These are phyloP conservation scores for Clupea harengus DNA, from an alignment of 2,113 vertebrate species.

Conservation along the genomic window DNA sequence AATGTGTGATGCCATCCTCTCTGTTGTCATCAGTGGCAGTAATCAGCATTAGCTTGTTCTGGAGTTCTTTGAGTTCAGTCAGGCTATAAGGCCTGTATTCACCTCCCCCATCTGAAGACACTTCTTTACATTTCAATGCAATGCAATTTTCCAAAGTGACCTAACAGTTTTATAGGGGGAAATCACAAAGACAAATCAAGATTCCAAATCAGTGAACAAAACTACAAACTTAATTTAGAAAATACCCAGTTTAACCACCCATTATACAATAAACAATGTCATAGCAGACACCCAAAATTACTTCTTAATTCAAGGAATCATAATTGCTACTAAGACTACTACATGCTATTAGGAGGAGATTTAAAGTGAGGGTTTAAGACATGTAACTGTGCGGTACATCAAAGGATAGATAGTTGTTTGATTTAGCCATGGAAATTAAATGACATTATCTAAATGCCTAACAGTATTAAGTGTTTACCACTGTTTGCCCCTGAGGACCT, in stretches of 20 bases:
- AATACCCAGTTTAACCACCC: too few species aligned
- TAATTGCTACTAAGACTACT: too few species aligned
- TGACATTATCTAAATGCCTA: too few species aligned
- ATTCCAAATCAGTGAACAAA: background rate
- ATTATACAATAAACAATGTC: background rate
- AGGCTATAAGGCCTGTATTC: conserved; percentile 54
- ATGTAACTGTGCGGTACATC: too few species aligned
- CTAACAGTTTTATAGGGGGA: conserved; percentile 2
- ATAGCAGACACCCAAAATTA: background rate
- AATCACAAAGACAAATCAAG: background rate
- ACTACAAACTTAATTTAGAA: too few species aligned
- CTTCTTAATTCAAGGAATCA: too few species aligned
- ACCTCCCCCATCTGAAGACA: background rate
- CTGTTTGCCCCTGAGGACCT: conserved; percentile 50
- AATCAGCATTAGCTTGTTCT: conserved; percentile 86
- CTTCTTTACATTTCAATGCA: conserved; percentile 29
- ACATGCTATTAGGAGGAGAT: too few species aligned
- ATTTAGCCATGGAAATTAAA: background rate
- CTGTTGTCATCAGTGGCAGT: conserved; percentile 73
- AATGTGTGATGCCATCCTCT: conserved; percentile 69
- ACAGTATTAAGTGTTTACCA: conserved; percentile 20
- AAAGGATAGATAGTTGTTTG: too few species aligned
- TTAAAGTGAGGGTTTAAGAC: too few species aligned
- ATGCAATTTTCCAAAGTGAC: conserved; percentile 42
- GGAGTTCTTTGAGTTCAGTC: conserved; percentile 74